Percentiles rank a stretch among this genome's conserved stretches.
Conservation (phyloP, 2,797 vertebrate genomes). For the Sebastes trivittatus region DNA sequence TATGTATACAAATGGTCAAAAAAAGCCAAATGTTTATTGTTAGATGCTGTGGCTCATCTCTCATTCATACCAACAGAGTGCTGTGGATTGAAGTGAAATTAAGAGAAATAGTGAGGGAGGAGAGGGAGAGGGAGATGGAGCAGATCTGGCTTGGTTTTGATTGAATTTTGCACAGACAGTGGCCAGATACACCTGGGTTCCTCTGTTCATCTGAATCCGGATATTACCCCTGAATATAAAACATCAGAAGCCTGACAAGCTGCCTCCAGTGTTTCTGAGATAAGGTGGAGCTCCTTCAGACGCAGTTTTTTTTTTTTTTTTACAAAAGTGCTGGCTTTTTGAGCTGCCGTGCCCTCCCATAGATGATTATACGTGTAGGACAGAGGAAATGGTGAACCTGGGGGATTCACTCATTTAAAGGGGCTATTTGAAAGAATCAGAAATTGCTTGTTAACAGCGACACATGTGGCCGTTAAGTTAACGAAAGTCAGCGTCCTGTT, state of each 20-base stretch:
- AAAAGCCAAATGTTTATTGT: constrained; percentile 42
- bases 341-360: neutral
- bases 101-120: constrained; percentile 53
- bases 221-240: constrained; percentile 74
- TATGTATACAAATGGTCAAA: constrained; percentile 15
- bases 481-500: too few relatives aligned
- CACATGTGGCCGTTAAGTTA: too few relatives aligned
- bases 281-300: constrained; percentile 49
- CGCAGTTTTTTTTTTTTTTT: neutral
- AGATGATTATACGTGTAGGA: constrained; percentile 1
- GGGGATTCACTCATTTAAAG: neutral
- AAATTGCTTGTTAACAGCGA: too few relatives aligned
- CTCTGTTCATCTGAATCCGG: constrained; percentile 66
- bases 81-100: constrained; percentile 65
- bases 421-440: too few relatives aligned
- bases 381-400: neutral
- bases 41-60: constrained; percentile 34
- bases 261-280: constrained; percentile 45
- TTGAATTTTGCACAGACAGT: constrained; percentile 70
- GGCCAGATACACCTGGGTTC: constrained; percentile 73
- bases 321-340: constrained; percentile 12
- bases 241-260: constrained; percentile 58
- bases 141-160: constrained; percentile 66
- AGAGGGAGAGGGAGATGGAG: constrained; percentile 25
- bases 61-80: constrained; percentile 43